Evolutionary conservation across 2,888 invertebrate species (phyloP).

Genomic region (Patella ulyssiponensis): DNA sequence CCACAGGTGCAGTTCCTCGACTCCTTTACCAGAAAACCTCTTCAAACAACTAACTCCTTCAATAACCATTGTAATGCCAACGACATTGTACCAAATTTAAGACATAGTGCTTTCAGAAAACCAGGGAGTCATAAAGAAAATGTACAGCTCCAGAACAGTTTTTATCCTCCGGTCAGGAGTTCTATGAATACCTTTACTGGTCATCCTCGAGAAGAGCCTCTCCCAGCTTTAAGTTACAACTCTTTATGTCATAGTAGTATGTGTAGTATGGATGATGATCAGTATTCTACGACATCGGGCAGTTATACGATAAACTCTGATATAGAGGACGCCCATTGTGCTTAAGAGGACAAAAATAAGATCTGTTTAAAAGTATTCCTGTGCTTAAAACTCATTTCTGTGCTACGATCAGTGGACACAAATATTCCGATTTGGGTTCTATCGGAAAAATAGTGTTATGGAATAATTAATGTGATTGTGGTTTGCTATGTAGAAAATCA

Average conservation of each 20-base stretch:
- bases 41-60: background rate
- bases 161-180: background rate
- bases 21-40: background rate
- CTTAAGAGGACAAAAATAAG: background rate
- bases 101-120: background rate
- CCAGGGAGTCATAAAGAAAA: background rate
- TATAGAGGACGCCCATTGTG: background rate
- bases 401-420: too few relatives aligned
- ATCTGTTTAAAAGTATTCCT: too few relatives aligned
- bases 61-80: background rate
- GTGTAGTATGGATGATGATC: constrained; percentile 5
- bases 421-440: too few relatives aligned
- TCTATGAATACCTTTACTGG: background rate
- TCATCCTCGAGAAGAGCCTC: background rate
- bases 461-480: too few relatives aligned
- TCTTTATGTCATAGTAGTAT: constrained; percentile 4
- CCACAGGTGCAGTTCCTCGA: constrained; percentile 4
- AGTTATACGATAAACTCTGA: constrained; percentile 6
- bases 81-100: background rate
- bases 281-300: constrained; percentile 1
- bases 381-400: too few relatives aligned
- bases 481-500: too few relatives aligned
- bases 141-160: background rate
- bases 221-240: background rate
- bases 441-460: too few relatives aligned